phyloP scores from a whole-genome alignment of 1,140 invertebrate genomes.

The Caenorhabditis elegans region WBcel235 BX284605.5:13613501-13614000 shows the following conservation, averaged over 20 bases:
- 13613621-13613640: slow-evolving; percentile 44
- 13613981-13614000: not conserved
- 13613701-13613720: slow-evolving; percentile 40
- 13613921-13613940: slow-evolving; percentile 27
- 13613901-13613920: slow-evolving; percentile 8
- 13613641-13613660: slow-evolving; percentile 38
- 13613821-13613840: slow-evolving; percentile 2
- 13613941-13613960: not conserved
- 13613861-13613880: slow-evolving; percentile 22
- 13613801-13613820: slow-evolving; percentile 15
- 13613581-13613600: slow-evolving; percentile 31
- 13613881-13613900: slow-evolving; percentile 35
- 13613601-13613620: slow-evolving; percentile 47
- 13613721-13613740: slow-evolving; percentile 52
- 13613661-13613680: slow-evolving; percentile 44
- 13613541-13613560: too few relatives aligned
- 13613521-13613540: too few relatives aligned
- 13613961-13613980: not conserved
- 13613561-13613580: too few relatives aligned
- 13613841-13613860: slow-evolving; percentile 13
- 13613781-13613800: slow-evolving; percentile 35
- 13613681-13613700: slow-evolving; percentile 47
- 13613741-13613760: slow-evolving; percentile 51
- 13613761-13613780: slow-evolving; percentile 50
- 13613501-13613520: too few relatives aligned